Percentiles rank a stretch among this genome's conserved stretches.
phyloP scores from a whole-genome alignment of 2,113 vertebrate genomes.

The Nothoprocta pentlandii region DNA sequence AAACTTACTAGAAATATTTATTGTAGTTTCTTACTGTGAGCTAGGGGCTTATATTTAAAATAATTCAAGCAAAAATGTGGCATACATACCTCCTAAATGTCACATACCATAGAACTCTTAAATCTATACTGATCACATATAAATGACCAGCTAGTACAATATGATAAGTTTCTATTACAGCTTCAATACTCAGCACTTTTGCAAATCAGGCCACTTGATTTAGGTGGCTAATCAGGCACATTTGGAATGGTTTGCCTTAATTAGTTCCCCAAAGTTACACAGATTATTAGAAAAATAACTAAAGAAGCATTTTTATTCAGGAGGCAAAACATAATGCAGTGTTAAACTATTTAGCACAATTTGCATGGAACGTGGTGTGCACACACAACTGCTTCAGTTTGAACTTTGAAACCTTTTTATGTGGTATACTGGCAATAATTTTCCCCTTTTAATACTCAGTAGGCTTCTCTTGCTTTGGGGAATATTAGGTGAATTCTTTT shows the following conservation, averaged over 20 bases:
- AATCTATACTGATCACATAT: background rate
- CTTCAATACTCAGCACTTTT: slow-evolving; percentile 17
- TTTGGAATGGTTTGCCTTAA: slow-evolving; percentile 36
- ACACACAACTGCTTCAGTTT: slow-evolving; percentile 10
- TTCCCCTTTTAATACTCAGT: background rate
- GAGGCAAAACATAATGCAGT: slow-evolving; percentile 38
- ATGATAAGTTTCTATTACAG: background rate
- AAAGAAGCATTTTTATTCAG: slow-evolving; percentile 54
- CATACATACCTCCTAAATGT: background rate
- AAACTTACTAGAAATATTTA: background rate
- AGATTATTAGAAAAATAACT: slow-evolving; percentile 66
- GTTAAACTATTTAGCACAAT: slow-evolving; percentile 22
- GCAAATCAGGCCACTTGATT: slow-evolving; percentile 22
- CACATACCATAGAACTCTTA: background rate
- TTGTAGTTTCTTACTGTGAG: background rate
- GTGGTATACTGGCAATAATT: slow-evolving; percentile 12
- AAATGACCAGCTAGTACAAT: background rate
- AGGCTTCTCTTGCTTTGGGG: slow-evolving; percentile 59
- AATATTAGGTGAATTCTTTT: slow-evolving; percentile 48
- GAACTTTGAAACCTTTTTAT: slow-evolving; percentile 33
- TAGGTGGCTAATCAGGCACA: slow-evolving; percentile 12
- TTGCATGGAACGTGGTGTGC: slow-evolving; percentile 36
- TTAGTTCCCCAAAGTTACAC: slow-evolving; percentile 53
- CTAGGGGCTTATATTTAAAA: background rate
- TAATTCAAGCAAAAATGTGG: background rate